A percentile compares a stretch with the other conserved stretches of the same genome.
Conservation (phyloP, 2,888 invertebrate species). For the Diaphora mendica region DNA sequence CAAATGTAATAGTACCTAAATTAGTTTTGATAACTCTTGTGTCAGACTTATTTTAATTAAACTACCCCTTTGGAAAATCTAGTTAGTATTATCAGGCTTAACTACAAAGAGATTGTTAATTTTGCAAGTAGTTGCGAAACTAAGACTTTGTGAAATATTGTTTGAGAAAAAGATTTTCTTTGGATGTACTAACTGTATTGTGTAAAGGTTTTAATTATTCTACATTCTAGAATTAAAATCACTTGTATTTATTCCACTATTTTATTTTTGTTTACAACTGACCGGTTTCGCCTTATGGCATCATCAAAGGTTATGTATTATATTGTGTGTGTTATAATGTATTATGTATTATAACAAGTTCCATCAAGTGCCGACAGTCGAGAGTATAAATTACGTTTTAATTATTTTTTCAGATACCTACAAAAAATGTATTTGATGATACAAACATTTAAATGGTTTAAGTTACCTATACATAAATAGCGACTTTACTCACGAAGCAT, state of each 20-base stretch:
- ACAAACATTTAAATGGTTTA: neutral
- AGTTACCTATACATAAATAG: neutral
- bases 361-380: no score
- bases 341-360: no score
- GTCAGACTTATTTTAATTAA: slow-evolving; percentile 3
- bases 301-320: no score
- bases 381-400: no score
- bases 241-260: no score
- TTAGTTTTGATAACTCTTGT: slow-evolving; percentile 8
- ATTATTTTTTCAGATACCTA: no score
- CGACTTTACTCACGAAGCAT: no score
- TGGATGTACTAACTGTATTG: neutral
- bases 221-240: no score
- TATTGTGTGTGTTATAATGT: no score
- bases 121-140: neutral
- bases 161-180: neutral
- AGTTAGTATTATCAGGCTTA: neutral
- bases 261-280: no score
- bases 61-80: neutral
- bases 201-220: no score
- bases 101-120: neutral
- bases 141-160: neutral
- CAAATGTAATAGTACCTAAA: slow-evolving; percentile 13
- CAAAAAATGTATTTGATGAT: neutral
- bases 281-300: no score